phyloP scores from a whole-genome alignment of 2,797 vertebrate genomes.

The Sus cebifrons region DNA sequence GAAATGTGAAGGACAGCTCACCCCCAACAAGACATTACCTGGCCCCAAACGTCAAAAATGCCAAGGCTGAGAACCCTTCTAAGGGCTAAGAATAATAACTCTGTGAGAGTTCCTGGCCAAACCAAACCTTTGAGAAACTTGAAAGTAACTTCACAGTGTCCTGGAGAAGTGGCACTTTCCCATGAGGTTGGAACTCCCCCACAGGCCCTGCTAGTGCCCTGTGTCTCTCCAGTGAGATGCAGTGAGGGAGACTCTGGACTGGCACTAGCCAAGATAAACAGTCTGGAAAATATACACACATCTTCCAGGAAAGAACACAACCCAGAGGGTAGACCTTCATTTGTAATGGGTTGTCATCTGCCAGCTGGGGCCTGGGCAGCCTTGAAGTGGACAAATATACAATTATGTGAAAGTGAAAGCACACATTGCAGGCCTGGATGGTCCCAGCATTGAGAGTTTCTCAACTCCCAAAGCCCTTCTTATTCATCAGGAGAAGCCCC shows the following conservation, averaged over 20 bases:
- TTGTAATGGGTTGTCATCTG: conserved; percentile 71
- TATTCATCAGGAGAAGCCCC: conserved; percentile 83
- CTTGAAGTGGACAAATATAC: conserved; percentile 79
- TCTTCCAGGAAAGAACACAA: conserved; percentile 56
- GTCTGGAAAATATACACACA: neutral
- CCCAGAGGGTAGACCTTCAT: conserved; percentile 63
- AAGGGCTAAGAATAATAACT: neutral
- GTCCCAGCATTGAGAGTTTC: conserved; percentile 71
- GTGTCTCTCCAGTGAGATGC: neutral
- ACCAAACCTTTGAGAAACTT: neutral
- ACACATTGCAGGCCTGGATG: conserved; percentile 72
- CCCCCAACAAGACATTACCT: neutral
- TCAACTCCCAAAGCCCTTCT: conserved; percentile 79
- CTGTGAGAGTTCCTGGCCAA: neutral
- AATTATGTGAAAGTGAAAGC: conserved; percentile 63
- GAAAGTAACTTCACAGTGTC: accelerated
- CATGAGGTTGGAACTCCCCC: neutral
- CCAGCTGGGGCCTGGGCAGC: conserved; percentile 60
- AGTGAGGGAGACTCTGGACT: neutral
- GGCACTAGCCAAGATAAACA: neutral
- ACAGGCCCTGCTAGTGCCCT: neutral
- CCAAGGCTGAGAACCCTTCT: neutral
- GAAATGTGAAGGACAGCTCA: neutral
- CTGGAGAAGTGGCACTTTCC: no score
- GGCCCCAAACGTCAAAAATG: neutral